Conservation (phyloP, 1,140 invertebrate species). For the Ectropis grisescens region DNA sequence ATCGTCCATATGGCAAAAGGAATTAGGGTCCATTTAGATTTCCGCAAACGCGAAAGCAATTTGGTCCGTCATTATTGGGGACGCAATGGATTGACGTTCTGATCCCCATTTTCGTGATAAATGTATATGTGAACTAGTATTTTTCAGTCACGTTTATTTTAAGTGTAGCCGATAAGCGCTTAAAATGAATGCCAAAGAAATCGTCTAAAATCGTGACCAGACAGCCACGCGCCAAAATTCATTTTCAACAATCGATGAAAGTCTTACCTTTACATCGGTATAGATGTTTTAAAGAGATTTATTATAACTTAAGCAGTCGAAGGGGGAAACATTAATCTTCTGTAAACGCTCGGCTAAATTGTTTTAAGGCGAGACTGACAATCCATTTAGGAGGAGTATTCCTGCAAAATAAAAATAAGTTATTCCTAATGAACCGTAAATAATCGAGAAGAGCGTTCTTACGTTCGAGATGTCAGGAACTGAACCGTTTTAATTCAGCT, state of each 20-base stretch:
- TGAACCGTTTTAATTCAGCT: constrained; percentile 17
- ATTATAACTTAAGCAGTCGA: constrained; percentile 17
- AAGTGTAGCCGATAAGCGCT: background rate
- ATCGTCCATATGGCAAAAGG: constrained; percentile 7
- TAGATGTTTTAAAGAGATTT: constrained; percentile 16
- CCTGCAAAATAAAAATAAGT: constrained; percentile 21
- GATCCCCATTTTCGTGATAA: constrained; percentile 21
- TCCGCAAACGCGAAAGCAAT: constrained; percentile 5
- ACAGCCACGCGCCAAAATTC: constrained; percentile 21
- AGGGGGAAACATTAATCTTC: constrained; percentile 22
- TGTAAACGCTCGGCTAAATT: constrained; percentile 21
- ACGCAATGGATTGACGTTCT: constrained; percentile 23
- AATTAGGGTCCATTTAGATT: constrained; percentile 13
- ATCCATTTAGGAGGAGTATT: constrained; percentile 23
- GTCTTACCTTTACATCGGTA: constrained; percentile 16
- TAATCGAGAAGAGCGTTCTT: constrained; percentile 16
- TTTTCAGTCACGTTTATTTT: background rate
- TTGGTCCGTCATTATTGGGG: constrained; percentile 15
- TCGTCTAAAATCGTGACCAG: constrained; percentile 20
- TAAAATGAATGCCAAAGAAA: constrained; percentile 13
- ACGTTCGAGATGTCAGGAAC: background rate
- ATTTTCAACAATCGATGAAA: constrained; percentile 22
- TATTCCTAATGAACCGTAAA: constrained; percentile 32
- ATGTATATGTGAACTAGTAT: constrained; percentile 9
- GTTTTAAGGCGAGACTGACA: constrained; percentile 22